Base-by-base conservation (phyloP, 2,113 vertebrate species). In the Cricetomys ansorgei region DNA sequence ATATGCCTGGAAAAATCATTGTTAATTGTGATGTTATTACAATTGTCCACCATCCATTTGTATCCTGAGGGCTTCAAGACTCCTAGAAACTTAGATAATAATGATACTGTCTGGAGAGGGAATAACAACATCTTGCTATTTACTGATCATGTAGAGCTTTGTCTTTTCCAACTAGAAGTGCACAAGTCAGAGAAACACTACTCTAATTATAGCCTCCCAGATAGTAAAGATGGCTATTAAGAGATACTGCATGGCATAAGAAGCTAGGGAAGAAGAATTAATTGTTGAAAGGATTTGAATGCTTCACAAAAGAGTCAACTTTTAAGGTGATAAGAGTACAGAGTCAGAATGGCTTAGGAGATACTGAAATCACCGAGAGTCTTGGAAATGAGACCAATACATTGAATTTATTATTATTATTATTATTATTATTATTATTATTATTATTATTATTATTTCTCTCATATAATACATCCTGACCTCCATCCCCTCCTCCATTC, bases 1-100 rank as follows among this genome's bases (percentile, higher is more conserved):
- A 43, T 19, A 88, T 88, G n/a, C 43, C 50, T 59, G 64, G 23
- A 29, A n/a, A 94, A 95, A 96, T 94, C 69, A 80, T 79, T 95
- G 43, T 40, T 77, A 79, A 13, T 3, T 12, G 16, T 13, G 62
- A 72, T 88, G 40, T 92, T 94, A 86, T 50, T 94, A 81, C 3
- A 59, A 76, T 40, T 72, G 12, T 75, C 45, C 27, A 48, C 21
- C 29, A 87, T 43, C 91, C 16, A 77, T 17, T n/a, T 11, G 3
- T 72, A 62, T 59, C 19, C 29, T 59, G 40, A 85, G 64, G 88
- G 0, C 67, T 76, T 65, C 45, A 45, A 15, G n/a, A 43, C 11
- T 62, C 48, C n/a, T 84, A 0, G 29, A 93, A 53, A 17, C 70
- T 40, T 62, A n/a, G 27, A 67, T 27, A 79, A 69, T 62, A 91